These are phyloP conservation scores for Phthorimaea operculella DNA, from an alignment of 1,140 invertebrate species.

Conservation along the genomic window DNA sequence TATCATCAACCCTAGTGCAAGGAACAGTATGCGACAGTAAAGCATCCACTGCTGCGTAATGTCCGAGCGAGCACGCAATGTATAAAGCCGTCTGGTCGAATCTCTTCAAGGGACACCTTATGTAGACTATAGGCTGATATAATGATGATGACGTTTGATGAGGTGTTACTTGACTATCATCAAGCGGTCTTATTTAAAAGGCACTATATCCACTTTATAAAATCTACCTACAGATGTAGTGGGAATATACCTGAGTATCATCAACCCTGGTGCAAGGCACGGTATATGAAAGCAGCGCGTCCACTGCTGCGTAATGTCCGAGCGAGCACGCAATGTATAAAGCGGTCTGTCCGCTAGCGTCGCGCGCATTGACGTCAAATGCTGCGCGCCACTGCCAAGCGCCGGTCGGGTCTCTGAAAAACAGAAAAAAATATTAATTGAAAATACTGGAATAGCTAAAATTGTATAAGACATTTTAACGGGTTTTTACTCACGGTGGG, in stretches of 20 bases:
- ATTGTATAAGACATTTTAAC: too few relatives aligned
- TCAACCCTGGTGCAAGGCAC: constrained; percentile 12
- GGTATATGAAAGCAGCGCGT: constrained; percentile 75
- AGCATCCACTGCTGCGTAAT: constrained; percentile 82
- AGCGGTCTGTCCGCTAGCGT: constrained; percentile 89
- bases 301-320: constrained; percentile 85
- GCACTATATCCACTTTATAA: too few relatives aligned
- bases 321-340: constrained; percentile 89
- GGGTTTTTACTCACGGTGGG: too few relatives aligned
- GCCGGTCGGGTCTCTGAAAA: constrained; percentile 55
- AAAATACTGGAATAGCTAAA: too few relatives aligned
- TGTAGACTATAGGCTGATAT: too few relatives aligned
- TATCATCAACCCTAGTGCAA: not conserved
- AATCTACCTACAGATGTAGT: too few relatives aligned
- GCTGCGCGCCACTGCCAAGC: constrained; percentile 87
- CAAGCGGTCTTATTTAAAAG: too few relatives aligned
- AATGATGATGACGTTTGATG: too few relatives aligned
- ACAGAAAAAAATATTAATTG: too few relatives aligned
- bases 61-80: constrained; percentile 86
- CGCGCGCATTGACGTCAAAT: constrained; percentile 91
- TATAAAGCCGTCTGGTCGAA: constrained; percentile 91
- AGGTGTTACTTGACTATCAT: too few relatives aligned
- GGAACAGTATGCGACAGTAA: constrained; percentile 71
- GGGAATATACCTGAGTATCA: too few relatives aligned
- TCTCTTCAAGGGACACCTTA: too few relatives aligned